Percentiles rank a stretch among this genome's conserved stretches.
These are phyloP conservation scores for Fratercula arctica DNA, from an alignment of 2,797 vertebrate species.

Conservation along the genomic window DNA sequence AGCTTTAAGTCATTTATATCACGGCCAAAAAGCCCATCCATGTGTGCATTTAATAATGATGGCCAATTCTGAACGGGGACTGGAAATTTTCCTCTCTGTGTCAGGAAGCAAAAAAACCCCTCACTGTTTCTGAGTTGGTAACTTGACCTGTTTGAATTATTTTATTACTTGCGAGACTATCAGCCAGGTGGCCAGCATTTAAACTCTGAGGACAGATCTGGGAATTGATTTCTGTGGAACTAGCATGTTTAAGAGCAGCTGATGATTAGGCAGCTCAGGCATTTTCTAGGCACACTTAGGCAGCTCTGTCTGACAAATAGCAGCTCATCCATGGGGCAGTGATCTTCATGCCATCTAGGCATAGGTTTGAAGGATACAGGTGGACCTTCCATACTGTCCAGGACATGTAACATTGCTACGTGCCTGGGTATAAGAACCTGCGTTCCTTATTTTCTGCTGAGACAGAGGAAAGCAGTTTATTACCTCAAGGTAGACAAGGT, in stretches of 20 bases:
- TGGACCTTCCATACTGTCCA: background rate
- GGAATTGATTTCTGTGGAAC: background rate
- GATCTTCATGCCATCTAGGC: background rate
- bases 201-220: background rate
- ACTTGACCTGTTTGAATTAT: slow-evolving; percentile 56
- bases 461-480: background rate
- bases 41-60: slow-evolving; percentile 48
- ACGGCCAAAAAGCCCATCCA: slow-evolving; percentile 24
- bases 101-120: background rate
- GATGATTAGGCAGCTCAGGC: background rate
- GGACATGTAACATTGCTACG: background rate
- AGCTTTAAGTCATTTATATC: slow-evolving; percentile 61
- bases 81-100: slow-evolving; percentile 6
- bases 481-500: background rate
- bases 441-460: background rate
- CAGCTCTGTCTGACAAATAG: background rate
- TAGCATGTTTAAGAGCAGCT: background rate
- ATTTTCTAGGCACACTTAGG: background rate
- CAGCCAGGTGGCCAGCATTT: background rate
- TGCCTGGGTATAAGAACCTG: background rate
- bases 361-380: background rate
- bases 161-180: background rate
- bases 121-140: slow-evolving; percentile 12
- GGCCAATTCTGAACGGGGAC: background rate
- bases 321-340: background rate